Conservation (phyloP, 2,888 invertebrate species). For the Abscondita cerata region DNA sequence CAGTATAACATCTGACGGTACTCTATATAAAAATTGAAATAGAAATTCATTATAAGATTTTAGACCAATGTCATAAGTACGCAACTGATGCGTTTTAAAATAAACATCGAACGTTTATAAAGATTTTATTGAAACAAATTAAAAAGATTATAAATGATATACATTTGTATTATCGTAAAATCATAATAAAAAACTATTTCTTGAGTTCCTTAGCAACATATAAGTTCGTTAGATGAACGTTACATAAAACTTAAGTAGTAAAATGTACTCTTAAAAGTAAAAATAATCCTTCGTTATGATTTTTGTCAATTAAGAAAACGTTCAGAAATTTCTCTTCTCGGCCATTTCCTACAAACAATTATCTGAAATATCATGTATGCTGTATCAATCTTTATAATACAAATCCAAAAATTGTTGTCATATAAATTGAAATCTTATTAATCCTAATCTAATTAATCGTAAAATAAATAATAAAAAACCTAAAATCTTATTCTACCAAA, state of each 20-base stretch:
- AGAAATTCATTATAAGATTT: too few species aligned
- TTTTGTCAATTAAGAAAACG: neutral
- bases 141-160: conserved; percentile 1
- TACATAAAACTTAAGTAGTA: neutral
- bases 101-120: neutral
- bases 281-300: neutral
- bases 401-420: neutral
- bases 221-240: neutral
- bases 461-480: neutral
- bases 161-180: neutral
- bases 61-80: too few species aligned
- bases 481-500: neutral
- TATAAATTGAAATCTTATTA: neutral
- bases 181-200: neutral
- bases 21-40: too few species aligned
- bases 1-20: too few species aligned
- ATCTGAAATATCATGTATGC: neutral
- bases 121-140: conserved; percentile 7
- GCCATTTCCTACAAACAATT: neutral
- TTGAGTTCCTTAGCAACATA: neutral
- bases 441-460: neutral
- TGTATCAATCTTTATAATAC: neutral
- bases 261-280: neutral
- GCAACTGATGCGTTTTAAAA: too few species aligned
- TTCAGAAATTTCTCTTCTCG: neutral